Evolutionary conservation across 2,797 vertebrate species (phyloP).

Genomic region (Bradypodion pumilum): DNA sequence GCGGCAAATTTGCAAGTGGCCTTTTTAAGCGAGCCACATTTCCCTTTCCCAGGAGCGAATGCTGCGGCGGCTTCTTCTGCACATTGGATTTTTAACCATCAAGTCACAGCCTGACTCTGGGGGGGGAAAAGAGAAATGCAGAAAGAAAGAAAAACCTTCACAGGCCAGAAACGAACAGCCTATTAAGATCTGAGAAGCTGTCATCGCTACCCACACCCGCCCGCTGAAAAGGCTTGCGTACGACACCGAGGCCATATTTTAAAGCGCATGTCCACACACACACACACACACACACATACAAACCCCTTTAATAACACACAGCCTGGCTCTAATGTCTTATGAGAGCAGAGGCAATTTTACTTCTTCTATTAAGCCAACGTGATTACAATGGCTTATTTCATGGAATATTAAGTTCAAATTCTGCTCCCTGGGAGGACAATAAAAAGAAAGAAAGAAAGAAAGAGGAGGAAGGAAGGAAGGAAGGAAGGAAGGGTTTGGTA

Average conservation of each 20-base stretch:
- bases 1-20: constrained; percentile 79
- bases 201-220: constrained; percentile 53
- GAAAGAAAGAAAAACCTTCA: constrained; percentile 76
- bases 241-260: constrained; percentile 86
- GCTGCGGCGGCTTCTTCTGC: constrained; percentile 78
- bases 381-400: constrained; percentile 99
- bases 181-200: constrained; percentile 90
- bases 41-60: constrained; percentile 77
- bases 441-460: constrained; percentile 55
- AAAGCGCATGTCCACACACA: constrained; percentile 85
- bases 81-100: constrained; percentile 80
- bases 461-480: constrained; percentile 48
- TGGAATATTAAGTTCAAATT: constrained; percentile 99
- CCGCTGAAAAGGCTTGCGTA: constrained; percentile 83
- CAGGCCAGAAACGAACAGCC: constrained; percentile 82
- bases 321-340: constrained; percentile 87
- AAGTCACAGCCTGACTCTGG: constrained; percentile 75
- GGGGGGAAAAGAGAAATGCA: constrained; percentile 70
- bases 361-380: constrained; percentile 96
- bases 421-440: constrained; percentile 90
- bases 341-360: constrained; percentile 90
- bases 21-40: constrained; percentile 70
- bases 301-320: constrained; percentile 80
- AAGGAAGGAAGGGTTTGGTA: neutral
- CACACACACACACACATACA: constrained; percentile 68